Percentiles rank a stretch among this genome's conserved stretches.
Conservation (phyloP, 2,888 invertebrate genomes). For the Pyrochroa serraticornis region DNA sequence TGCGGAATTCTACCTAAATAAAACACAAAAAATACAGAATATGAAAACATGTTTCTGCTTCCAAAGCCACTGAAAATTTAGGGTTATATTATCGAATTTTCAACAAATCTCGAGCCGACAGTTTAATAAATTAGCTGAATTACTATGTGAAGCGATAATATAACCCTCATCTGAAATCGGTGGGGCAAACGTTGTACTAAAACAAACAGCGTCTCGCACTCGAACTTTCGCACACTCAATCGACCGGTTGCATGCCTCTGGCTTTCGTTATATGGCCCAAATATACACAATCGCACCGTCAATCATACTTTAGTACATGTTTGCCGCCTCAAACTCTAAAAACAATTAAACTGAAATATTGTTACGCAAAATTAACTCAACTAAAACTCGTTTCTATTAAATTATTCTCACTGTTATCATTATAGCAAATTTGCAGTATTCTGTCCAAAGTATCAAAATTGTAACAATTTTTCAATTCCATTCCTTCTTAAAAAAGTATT, state of each 20-base stretch:
- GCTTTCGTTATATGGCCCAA: slow-evolving; percentile 37
- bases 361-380: slow-evolving; percentile 17
- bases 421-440: background rate
- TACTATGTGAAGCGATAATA: slow-evolving; percentile 37
- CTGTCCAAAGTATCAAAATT: background rate
- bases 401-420: too few species aligned
- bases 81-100: slow-evolving; percentile 43
- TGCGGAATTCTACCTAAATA: slow-evolving; percentile 51
- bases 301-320: slow-evolving; percentile 51
- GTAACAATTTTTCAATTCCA: slow-evolving; percentile 40
- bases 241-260: slow-evolving; percentile 19
- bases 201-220: slow-evolving; percentile 34
- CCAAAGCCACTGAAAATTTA: slow-evolving; percentile 47
- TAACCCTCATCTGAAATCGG: slow-evolving; percentile 48
- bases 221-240: slow-evolving; percentile 13
- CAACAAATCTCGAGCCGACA: background rate
- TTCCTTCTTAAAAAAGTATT: slow-evolving; percentile 36
- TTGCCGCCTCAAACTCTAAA: slow-evolving; percentile 42
- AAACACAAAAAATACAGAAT: slow-evolving; percentile 52
- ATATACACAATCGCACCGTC: slow-evolving; percentile 28
- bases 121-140: slow-evolving; percentile 16
- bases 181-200: slow-evolving; percentile 55
- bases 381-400: slow-evolving; percentile 6
- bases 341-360: slow-evolving; percentile 39
- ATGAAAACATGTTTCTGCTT: slow-evolving; percentile 48